phyloP scores from a whole-genome alignment of 2,888 invertebrate species.

The Liopterus haemorrhoidalis region DNA sequence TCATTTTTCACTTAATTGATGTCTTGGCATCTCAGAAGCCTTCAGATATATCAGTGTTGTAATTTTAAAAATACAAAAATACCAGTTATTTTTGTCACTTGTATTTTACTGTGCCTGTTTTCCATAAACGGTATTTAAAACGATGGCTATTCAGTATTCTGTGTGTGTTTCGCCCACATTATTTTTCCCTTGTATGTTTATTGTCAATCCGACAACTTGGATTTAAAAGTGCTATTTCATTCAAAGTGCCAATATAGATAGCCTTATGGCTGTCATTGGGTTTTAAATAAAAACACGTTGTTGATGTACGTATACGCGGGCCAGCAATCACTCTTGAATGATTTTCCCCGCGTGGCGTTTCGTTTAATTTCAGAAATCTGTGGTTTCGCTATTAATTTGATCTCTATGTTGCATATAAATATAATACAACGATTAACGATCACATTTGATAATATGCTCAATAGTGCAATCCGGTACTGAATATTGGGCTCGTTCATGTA shows the following conservation, averaged over 20 bases:
- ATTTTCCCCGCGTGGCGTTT: too few species aligned
- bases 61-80: constrained; percentile 16
- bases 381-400: constrained; percentile 12
- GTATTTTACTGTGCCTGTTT: constrained; percentile 44
- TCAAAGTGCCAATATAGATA: constrained; percentile 46
- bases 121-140: constrained; percentile 36
- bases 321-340: too few species aligned
- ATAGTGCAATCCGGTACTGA: constrained; percentile 13
- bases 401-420: constrained; percentile 15
- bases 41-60: constrained; percentile 41
- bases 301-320: too few species aligned
- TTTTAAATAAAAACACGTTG: too few species aligned
- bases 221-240: constrained; percentile 44
- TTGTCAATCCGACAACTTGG: constrained; percentile 14
- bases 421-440: constrained; percentile 17
- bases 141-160: constrained; percentile 44
- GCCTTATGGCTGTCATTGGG: too few species aligned
- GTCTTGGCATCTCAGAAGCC: constrained; percentile 21
- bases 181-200: constrained; percentile 1
- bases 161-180: constrained; percentile 36
- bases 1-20: constrained; percentile 19
- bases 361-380: too few species aligned
- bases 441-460: constrained; percentile 11
- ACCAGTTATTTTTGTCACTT: constrained; percentile 40
- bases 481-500: constrained; percentile 22